Conservation (phyloP, 2,113 vertebrate species). For the Mustela lutreola region DNA sequence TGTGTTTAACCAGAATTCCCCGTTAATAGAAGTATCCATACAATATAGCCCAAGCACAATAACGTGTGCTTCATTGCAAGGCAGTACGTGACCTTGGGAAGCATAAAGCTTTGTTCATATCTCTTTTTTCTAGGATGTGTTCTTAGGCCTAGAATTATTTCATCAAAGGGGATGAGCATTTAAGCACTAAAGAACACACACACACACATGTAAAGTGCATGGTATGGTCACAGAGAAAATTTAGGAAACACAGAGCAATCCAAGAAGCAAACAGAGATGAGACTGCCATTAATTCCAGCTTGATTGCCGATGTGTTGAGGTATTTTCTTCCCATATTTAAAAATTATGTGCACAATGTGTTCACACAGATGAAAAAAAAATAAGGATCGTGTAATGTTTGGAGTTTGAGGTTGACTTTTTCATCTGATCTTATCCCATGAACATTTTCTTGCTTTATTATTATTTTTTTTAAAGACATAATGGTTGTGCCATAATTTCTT, state of each 20-base stretch:
- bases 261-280: neutral
- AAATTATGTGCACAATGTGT: neutral
- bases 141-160: constrained; percentile 47
- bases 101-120: neutral
- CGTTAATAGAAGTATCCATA: constrained; percentile 36
- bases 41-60: neutral
- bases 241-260: neutral
- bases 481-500: neutral
- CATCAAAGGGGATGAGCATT: neutral
- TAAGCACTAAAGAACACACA: neutral
- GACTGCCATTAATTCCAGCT: neutral
- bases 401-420: neutral
- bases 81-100: neutral
- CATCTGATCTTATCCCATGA: neutral
- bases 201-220: neutral
- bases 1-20: constrained; percentile 1
- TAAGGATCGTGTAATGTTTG: neutral
- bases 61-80: neutral
- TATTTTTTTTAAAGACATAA: neutral
- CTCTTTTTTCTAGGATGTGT: neutral
- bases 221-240: neutral
- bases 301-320: neutral
- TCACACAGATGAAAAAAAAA: neutral
- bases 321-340: neutral
- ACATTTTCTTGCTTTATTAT: neutral